A percentile compares a stretch with the other conserved stretches of the same genome.
These are phyloP conservation scores for Chrysaora quinquecirrha DNA, from an alignment of 30 jellyfish, hydroid and myxozoan species.

Conservation along the genomic window DNA sequence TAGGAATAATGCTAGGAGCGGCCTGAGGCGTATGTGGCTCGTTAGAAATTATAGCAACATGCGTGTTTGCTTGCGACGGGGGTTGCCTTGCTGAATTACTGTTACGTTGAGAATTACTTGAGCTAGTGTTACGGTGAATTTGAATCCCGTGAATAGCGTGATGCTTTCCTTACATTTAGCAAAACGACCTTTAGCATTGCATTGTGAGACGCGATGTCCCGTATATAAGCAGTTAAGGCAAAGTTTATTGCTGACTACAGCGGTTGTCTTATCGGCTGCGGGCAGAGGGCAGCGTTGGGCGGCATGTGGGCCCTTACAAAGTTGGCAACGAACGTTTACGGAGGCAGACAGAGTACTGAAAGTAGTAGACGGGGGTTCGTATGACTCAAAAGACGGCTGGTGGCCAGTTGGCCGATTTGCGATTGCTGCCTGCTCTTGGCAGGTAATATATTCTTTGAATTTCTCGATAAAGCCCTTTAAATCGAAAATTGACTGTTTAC, in stretches of 20 bases:
- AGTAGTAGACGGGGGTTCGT: constrained; percentile 34
- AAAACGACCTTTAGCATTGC: constrained; percentile 46
- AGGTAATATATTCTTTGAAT: constrained; percentile 23
- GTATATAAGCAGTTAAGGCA: constrained; percentile 44
- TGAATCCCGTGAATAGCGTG: constrained; percentile 36
- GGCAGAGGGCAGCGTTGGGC: constrained; percentile 34
- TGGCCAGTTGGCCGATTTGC: no score
- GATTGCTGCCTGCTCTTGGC: constrained; percentile 22
- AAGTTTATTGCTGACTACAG: background rate
- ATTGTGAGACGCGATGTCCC: constrained; percentile 29
- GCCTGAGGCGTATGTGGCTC: constrained; percentile 16
- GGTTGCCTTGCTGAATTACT: constrained; percentile 3
- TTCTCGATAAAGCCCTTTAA: constrained; percentile 15
- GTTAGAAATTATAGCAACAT: constrained; percentile 4
- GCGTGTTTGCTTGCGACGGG: constrained; percentile 37
- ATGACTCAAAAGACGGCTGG: constrained; percentile 1
- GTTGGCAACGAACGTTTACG: constrained; percentile 25
- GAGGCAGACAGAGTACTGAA: constrained; percentile 39
- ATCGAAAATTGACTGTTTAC: background rate
- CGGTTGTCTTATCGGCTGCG: constrained; percentile 19
- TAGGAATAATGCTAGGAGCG: background rate
- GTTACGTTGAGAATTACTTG: background rate
- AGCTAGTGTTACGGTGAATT: constrained; percentile 4
- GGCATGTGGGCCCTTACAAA: constrained; percentile 40
- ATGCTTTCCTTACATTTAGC: constrained; percentile 42